Conservation (phyloP, 2,797 vertebrate species). For the Sebastes flavidus region DNA sequence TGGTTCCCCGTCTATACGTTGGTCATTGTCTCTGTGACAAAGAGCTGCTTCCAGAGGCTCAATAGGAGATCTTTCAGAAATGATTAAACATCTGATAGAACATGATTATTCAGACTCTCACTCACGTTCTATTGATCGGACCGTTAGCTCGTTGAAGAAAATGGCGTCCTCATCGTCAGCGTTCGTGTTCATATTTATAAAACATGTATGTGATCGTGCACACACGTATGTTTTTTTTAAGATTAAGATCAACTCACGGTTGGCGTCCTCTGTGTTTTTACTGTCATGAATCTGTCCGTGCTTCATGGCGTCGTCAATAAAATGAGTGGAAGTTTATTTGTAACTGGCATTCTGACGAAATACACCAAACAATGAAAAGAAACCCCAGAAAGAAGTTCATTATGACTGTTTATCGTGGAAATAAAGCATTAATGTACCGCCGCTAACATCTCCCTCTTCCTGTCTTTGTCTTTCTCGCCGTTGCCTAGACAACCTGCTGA, state of each 20-base stretch:
- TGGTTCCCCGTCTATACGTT: neutral
- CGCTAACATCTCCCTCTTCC: neutral
- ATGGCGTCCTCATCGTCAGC: neutral
- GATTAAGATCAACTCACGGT: neutral
- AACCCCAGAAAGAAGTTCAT: neutral
- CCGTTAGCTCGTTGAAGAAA: neutral
- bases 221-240: neutral
- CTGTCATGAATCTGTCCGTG: conserved; percentile 35
- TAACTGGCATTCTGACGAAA: neutral
- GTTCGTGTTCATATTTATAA: neutral
- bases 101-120: conserved; percentile 28
- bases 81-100: conserved; percentile 36
- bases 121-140: conserved; percentile 39
- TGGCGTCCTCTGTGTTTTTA: neutral
- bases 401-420: neutral
- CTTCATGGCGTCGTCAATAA: conserved; percentile 10
- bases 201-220: neutral
- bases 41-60: conserved; percentile 6
- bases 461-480: conserved; percentile 13
- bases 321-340: neutral
- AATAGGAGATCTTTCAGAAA: conserved; percentile 30
- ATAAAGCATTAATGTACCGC: neutral
- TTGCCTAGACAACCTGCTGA: conserved; percentile 92
- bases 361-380: neutral
- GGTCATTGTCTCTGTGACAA: conserved; percentile 43